These are phyloP conservation scores for Propithecus perrieri DNA, from an alignment of 2,797 vertebrate species.

Conservation along the genomic window DNA sequence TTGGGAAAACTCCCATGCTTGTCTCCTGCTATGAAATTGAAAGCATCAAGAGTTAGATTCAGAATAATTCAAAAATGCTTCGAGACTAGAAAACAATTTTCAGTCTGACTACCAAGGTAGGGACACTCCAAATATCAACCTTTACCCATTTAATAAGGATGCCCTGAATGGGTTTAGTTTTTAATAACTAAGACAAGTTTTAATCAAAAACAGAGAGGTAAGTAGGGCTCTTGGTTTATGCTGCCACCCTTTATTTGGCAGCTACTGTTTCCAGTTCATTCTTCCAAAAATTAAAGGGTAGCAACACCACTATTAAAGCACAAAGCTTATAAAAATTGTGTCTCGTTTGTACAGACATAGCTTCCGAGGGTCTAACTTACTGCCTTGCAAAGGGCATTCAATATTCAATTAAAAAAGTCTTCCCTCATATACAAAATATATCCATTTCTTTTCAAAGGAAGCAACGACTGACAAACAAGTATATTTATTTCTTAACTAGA, in stretches of 20 bases:
- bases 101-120: not conserved
- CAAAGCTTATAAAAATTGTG: not conserved
- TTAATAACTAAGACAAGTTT: not conserved
- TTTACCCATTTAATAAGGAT: not conserved
- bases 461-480: not conserved
- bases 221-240: not conserved
- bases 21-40: not conserved
- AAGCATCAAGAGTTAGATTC: not conserved
- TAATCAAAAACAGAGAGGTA: not conserved
- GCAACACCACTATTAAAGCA: not conserved
- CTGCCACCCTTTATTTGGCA: not conserved
- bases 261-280: not conserved
- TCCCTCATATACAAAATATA: not conserved
- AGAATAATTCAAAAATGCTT: not conserved
- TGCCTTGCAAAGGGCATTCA: not conserved
- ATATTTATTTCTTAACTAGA: slow-evolving; percentile 47
- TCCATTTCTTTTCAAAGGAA: slow-evolving; percentile 47
- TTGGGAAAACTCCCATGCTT: not conserved
- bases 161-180: not conserved
- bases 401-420: slow-evolving; percentile 36
- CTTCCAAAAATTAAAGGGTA: not conserved
- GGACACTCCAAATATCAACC: not conserved
- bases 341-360: not conserved
- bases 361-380: not conserved
- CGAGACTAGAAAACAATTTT: not conserved